These are phyloP conservation scores for Holacanthus passer DNA, from an alignment of 2,113 vertebrate species.

Conservation along the genomic window DNA sequence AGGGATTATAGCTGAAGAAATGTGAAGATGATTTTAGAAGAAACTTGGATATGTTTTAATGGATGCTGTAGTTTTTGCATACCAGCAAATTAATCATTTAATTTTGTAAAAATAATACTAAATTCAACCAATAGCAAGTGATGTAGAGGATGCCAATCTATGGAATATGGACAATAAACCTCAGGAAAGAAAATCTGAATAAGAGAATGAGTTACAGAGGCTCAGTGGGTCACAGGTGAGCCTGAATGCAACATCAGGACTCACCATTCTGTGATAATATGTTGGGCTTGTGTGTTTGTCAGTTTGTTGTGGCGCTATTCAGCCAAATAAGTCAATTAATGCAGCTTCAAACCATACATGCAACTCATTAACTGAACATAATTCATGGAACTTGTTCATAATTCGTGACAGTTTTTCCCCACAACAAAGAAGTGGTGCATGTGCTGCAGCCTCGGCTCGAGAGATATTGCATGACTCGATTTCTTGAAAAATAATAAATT, in stretches of 20 bases:
- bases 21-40: no score
- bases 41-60: no score
- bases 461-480: conserved; percentile 18
- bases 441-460: background rate
- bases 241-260: background rate
- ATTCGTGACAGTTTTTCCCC: background rate
- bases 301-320: background rate
- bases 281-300: background rate
- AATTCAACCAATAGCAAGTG: background rate
- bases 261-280: background rate
- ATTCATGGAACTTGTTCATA: background rate
- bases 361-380: background rate
- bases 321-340: background rate
- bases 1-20: no score
- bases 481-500: conserved; percentile 36
- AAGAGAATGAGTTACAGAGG: background rate
- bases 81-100: background rate
- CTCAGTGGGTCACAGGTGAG: background rate
- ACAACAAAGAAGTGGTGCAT: background rate
- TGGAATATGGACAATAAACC: no score
- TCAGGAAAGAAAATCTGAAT: background rate
- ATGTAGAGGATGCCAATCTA: background rate
- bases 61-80: no score
- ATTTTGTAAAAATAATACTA: background rate
- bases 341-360: background rate